These are phyloP conservation scores for Malurus alboscapulatus DNA, from an alignment of 2,113 vertebrate species.

Conservation along the genomic window DNA sequence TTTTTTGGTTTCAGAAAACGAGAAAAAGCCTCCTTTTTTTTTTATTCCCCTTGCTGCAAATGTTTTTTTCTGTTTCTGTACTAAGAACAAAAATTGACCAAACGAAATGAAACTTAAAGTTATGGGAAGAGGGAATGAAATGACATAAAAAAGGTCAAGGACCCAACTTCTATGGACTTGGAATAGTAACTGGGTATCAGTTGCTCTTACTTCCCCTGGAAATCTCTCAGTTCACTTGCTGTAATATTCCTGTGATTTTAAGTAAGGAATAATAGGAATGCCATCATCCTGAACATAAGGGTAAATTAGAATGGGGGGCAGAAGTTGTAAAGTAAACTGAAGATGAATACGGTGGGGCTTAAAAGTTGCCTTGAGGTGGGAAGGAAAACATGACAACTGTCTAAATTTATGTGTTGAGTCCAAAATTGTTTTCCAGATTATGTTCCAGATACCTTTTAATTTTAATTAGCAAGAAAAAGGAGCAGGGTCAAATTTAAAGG, in stretches of 20 bases:
- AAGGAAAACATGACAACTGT: not conserved
- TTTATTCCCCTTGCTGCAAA: not conserved
- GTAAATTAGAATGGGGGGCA: not conserved
- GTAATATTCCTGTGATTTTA: not conserved
- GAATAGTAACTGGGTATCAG: not conserved
- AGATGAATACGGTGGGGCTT: not conserved
- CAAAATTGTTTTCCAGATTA: not conserved
- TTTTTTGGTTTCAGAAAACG: conserved; percentile 14
- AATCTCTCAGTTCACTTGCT: not conserved
- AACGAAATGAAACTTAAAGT: conserved; percentile 1
- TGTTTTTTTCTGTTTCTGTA: not conserved
- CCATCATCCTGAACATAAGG: not conserved
- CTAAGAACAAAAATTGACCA: not conserved
- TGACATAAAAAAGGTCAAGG: not conserved
- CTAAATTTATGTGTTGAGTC: not conserved
- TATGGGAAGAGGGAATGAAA: not conserved
- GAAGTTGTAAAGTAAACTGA: not conserved
- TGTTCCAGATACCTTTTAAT: not conserved
- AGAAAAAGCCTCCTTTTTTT: not conserved
- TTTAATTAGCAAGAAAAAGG: not conserved
- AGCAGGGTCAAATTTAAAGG: not conserved
- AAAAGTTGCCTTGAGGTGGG: not conserved
- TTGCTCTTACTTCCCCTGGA: not conserved
- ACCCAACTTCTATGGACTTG: not conserved
- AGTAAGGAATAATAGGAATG: not conserved